phyloP scores from a whole-genome alignment of 1,140 invertebrate genomes.

The Drosophila ananassae region DNA sequence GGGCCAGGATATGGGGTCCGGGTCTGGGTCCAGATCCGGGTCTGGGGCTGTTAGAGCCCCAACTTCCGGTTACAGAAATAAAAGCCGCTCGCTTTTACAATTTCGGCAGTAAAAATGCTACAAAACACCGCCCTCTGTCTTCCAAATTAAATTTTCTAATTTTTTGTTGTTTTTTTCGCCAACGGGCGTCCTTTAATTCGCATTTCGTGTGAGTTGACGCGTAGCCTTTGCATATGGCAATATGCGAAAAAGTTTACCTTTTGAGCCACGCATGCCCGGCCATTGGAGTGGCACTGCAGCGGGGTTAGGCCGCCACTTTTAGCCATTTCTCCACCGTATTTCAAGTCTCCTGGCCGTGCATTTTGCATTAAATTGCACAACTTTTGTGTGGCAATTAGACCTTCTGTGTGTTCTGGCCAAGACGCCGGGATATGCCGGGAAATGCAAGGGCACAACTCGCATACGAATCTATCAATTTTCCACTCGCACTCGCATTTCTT shows the following conservation, averaged over 20 bases:
- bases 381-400: conserved; percentile 76
- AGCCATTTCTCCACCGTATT: conserved; percentile 1
- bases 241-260: conserved; percentile 75
- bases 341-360: conserved; percentile 30
- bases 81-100: conserved; percentile 2
- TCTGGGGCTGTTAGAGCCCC: conserved; percentile 3
- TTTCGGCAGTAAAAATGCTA: conserved; percentile 60
- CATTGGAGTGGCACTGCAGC: conserved; percentile 44
- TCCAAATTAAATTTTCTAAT: conserved; percentile 20
- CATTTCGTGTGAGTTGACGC: conserved; percentile 82
- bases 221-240: conserved; percentile 65
- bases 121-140: conserved; percentile 46
- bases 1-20: conserved; percentile 22
- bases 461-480: conserved; percentile 73
- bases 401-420: conserved; percentile 19
- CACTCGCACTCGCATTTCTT: conserved; percentile 22
- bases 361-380: conserved; percentile 82
- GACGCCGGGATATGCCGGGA: conserved; percentile 39
- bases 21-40: not conserved
- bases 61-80: conserved; percentile 50
- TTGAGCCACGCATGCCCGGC: conserved; percentile 69
- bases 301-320: conserved; percentile 32
- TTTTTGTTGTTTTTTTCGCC: conserved; percentile 18
- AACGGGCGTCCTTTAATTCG: conserved; percentile 66
- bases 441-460: conserved; percentile 40